These are phyloP conservation scores for Drosophila subpulchrella DNA, from an alignment of 1,140 invertebrate species.

Conservation along the genomic window DNA sequence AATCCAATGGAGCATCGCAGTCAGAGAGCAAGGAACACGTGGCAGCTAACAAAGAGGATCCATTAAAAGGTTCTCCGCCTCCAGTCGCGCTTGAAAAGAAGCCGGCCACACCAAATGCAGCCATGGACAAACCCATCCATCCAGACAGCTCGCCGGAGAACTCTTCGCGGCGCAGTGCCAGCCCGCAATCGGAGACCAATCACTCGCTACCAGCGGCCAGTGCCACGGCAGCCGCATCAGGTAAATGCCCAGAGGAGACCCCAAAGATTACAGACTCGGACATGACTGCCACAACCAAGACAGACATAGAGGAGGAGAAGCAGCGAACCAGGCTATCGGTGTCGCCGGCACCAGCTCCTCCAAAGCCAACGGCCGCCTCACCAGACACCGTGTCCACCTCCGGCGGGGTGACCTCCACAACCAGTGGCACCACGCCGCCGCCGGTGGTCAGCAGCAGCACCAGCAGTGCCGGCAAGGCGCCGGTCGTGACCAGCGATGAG, in stretches of 20 bases:
- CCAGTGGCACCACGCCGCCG: conserved; percentile 73
- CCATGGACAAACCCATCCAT: conserved; percentile 55
- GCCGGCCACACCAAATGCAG: conserved; percentile 56
- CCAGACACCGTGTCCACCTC: conserved; percentile 59
- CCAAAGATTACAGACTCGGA: conserved; percentile 48
- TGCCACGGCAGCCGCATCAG: conserved; percentile 40
- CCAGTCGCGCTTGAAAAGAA: conserved; percentile 62
- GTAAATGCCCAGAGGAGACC: conserved; percentile 54
- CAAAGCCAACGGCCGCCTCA: conserved; percentile 24
- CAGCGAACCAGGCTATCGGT: conserved; percentile 30
- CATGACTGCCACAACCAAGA: conserved; percentile 17
- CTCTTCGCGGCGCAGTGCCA: conserved; percentile 55
- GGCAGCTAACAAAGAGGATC: conserved; percentile 49
- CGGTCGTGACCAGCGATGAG: conserved; percentile 51
- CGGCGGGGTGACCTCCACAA: conserved; percentile 78
- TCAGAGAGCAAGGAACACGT: conserved; percentile 57
- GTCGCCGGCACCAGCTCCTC: conserved; percentile 25
- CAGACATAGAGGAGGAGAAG: conserved; percentile 40
- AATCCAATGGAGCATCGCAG: conserved; percentile 63
- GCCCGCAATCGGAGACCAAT: conserved; percentile 64
- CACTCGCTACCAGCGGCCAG: conserved; percentile 26
- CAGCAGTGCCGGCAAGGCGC: conserved; percentile 28
- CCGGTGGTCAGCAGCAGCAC: conserved; percentile 83
- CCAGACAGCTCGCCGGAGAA: conserved; percentile 72
- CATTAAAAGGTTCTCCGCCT: conserved; percentile 46